These are phyloP conservation scores for Hycleus cichorii DNA, from an alignment of 1,140 invertebrate species.

Conservation along the genomic window DNA sequence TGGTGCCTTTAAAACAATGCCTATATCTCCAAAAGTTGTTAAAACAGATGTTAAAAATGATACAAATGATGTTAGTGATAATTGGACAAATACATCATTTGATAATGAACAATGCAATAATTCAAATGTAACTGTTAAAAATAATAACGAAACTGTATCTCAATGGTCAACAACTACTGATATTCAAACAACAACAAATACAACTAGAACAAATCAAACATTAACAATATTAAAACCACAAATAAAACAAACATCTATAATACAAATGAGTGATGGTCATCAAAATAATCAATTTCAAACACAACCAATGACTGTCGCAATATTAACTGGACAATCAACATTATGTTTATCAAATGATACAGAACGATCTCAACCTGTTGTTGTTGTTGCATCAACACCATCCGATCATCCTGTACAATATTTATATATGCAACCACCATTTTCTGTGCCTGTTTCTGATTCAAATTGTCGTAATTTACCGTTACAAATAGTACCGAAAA, in stretches of 20 bases:
- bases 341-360: conserved; percentile 30
- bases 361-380: conserved; percentile 29
- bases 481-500: conserved; percentile 28
- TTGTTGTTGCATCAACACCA: conserved; percentile 36
- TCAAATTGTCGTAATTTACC: conserved; percentile 27
- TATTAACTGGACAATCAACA: conserved; percentile 27
- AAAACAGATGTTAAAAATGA: conserved; percentile 28
- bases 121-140: conserved; percentile 1
- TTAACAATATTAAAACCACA: conserved; percentile 32
- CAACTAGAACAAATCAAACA: conserved; percentile 24
- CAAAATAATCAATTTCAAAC: conserved; percentile 26
- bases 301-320: conserved; percentile 31
- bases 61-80: neutral
- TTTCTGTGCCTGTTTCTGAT: conserved; percentile 25
- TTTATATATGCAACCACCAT: conserved; percentile 34
- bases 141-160: conserved; percentile 7
- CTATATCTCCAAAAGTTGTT: conserved; percentile 42
- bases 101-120: no score
- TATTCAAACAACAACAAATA: conserved; percentile 17
- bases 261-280: conserved; percentile 25
- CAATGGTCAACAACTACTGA: conserved; percentile 19
- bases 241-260: conserved; percentile 28
- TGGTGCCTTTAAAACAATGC: conserved; percentile 82
- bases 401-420: conserved; percentile 35
- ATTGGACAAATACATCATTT: conserved; percentile 5